Evolutionary conservation across 2,113 vertebrate species (phyloP).

Genomic region (Pollachius pollachius): DNA sequence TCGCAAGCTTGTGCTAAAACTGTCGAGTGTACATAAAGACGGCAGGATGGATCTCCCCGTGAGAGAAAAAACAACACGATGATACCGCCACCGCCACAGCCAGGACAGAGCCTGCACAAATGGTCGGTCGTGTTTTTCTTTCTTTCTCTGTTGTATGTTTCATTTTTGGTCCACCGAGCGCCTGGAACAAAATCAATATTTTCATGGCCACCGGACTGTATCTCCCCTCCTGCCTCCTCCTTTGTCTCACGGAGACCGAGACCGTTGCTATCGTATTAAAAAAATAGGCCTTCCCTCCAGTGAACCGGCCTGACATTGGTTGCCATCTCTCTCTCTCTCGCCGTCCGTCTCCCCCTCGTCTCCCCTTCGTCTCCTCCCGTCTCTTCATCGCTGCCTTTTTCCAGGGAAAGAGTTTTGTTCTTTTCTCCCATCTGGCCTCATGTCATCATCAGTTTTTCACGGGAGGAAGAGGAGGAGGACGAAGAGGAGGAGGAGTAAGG

Average conservation of each 20-base stretch:
- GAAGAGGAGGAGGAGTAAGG: neutral
- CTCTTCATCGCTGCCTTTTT: neutral
- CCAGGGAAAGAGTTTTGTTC: constrained; percentile 43
- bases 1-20: constrained; percentile 36
- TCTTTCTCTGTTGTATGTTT: constrained; percentile 26
- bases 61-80: constrained; percentile 33
- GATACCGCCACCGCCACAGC: constrained; percentile 21
- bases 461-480: constrained; percentile 8
- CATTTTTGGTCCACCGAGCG: constrained; percentile 30
- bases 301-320: constrained; percentile 54
- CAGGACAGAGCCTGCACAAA: constrained; percentile 40
- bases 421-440: constrained; percentile 43
- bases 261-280: constrained; percentile 46
- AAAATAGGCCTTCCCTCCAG: constrained; percentile 40
- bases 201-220: constrained; percentile 59
- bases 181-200: constrained; percentile 64
- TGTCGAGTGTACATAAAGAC: constrained; percentile 55
- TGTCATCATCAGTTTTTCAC: constrained; percentile 53
- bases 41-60: constrained; percentile 19
- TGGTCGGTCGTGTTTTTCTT: constrained; percentile 33
- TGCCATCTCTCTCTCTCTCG: neutral
- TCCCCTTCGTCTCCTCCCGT: constrained; percentile 1
- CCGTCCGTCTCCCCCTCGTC: too few species aligned
- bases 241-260: constrained; percentile 41
- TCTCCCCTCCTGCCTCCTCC: constrained; percentile 33